These are phyloP conservation scores for Yponomeuta sedellus DNA, from an alignment of 2,888 invertebrate species.

Conservation along the genomic window DNA sequence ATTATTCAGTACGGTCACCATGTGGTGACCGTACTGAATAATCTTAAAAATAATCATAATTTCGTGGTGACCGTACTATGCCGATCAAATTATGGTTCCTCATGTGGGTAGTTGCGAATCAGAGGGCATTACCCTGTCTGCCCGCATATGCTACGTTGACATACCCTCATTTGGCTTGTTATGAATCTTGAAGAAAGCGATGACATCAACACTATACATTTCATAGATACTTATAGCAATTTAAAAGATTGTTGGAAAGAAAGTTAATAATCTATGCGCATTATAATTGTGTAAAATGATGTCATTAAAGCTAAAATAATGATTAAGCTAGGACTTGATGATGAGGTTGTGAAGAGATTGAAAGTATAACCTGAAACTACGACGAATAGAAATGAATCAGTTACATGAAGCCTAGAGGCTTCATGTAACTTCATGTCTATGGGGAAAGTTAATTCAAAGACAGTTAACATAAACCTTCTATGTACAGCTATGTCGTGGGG, in stretches of 20 bases:
- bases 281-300: neutral
- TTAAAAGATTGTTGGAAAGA: neutral
- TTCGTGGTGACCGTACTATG: too few species aligned
- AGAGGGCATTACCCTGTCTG: slow-evolving; percentile 41
- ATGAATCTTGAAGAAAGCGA: slow-evolving; percentile 7
- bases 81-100: slow-evolving; percentile 17
- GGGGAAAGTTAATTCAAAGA: too few species aligned
- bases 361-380: too few species aligned
- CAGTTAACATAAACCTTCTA: neutral
- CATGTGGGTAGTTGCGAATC: slow-evolving; percentile 44
- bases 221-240: neutral
- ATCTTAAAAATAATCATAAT: too few species aligned
- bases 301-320: too few species aligned
- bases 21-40: too few species aligned
- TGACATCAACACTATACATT: neutral
- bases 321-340: too few species aligned
- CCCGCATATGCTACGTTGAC: slow-evolving; percentile 38
- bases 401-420: too few species aligned
- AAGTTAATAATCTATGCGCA: neutral
- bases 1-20: neutral
- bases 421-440: too few species aligned
- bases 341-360: too few species aligned
- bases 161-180: neutral
- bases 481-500: neutral
- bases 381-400: too few species aligned